Base-by-base conservation (phyloP, 2,888 invertebrate genomes). In the Pseudeuparius sepicola region DNA sequence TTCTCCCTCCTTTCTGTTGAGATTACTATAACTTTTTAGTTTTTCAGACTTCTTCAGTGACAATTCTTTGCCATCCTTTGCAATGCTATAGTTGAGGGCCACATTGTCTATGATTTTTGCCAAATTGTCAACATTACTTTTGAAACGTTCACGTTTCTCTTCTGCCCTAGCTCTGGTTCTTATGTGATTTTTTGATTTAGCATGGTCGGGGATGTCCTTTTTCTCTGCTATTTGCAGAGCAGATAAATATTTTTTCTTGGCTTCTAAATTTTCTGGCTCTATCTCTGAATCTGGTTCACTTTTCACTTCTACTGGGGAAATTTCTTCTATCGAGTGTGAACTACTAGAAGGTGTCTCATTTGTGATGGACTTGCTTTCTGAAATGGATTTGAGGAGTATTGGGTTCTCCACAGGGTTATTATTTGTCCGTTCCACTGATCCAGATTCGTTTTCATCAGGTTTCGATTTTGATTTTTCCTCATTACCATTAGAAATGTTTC, bases 141-240 rank as follows among this genome's bases (percentile, higher is more conserved):
- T 30, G 26, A 31, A 27, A 24, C 30, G 41, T 33, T 48, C 49
- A 13, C 47, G 40, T 36, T 49, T 53, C 36, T 56, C 55, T 45
- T 58, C 57, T 10, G 56, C 52, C 48, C 58, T 56, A 3, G 57
- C 54, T 14, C 55, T 41, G 7, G 54, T 54, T 18, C 55, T 40
- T 26, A 58, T 58, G 37, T 56, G 53, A 24, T 51, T 46, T 7
- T 6, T 6, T 20, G 6, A 7, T 7, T 6, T n/a, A 6, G 6
- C n/a, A 6, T 20, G 7, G 6, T 7, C 20, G 1, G 24, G 26
- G 16, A 46, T 46, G n/a, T 34, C 34, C 40, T 44, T 50, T 33
- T 49, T 46, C 41, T 58, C 58, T 0, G 53, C 53, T 32, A 58
- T 60, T 40, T 60, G 59, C 33, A 60, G 46, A 1, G 60, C 59